Percentiles rank a stretch among this genome's conserved stretches.
phyloP scores from a whole-genome alignment of 1,140 invertebrate genomes.

The Bombus superbus region DNA sequence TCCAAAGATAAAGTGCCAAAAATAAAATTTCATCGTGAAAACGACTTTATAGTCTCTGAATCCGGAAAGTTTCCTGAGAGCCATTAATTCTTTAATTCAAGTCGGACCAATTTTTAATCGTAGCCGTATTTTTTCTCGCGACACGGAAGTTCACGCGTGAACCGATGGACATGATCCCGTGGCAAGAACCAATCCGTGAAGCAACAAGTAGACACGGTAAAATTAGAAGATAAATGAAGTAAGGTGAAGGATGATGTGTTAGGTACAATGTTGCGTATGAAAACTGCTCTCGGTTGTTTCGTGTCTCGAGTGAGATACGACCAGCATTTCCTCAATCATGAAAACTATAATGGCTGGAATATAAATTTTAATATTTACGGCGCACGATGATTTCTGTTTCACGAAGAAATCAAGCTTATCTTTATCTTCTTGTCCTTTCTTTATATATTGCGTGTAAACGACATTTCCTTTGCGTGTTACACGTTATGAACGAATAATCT shows the following conservation, averaged over 20 bases:
- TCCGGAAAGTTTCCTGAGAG: background rate
- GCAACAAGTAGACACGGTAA: background rate
- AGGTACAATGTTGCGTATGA: conserved; percentile 14
- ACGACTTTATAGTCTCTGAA: background rate
- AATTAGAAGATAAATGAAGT: conserved; percentile 25
- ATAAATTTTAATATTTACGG: background rate
- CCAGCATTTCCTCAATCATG: background rate
- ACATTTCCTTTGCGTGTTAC: background rate
- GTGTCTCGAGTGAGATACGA: background rate
- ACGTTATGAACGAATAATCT: background rate
- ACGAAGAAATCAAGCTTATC: background rate
- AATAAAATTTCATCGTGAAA: background rate
- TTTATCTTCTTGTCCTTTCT: background rate
- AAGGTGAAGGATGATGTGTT: conserved; percentile 1
- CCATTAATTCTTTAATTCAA: background rate
- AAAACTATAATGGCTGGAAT: background rate
- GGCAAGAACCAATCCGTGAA: conserved; percentile 20
- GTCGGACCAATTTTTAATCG: background rate
- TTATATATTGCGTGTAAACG: background rate
- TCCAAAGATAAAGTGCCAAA: background rate
- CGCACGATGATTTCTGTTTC: background rate
- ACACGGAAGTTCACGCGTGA: background rate
- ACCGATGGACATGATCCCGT: background rate
- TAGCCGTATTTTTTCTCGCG: background rate
- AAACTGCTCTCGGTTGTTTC: background rate